Evolutionary conservation across 1,140 invertebrate genomes (phyloP).

Genomic region (Drepana arcuata): DNA sequence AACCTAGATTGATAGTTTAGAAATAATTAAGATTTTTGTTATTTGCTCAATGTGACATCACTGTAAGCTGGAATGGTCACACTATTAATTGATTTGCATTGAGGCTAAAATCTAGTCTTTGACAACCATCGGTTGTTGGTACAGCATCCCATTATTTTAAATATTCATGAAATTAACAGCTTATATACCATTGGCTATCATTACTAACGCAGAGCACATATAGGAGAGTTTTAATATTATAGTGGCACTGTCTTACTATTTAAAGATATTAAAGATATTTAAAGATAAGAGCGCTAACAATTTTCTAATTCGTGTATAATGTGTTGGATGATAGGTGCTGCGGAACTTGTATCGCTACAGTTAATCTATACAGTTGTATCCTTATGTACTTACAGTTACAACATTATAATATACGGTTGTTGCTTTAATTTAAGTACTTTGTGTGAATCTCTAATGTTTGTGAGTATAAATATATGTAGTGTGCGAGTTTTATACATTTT

Average conservation of each 20-base stretch:
- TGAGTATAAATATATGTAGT: conserved; percentile 36
- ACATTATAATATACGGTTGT: conserved; percentile 21
- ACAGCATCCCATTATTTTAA: no score
- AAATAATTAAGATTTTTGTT: conserved; percentile 17
- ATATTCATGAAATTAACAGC: no score
- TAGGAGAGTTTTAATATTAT: neutral
- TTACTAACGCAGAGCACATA: conserved; percentile 19
- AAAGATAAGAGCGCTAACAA: conserved; percentile 3
- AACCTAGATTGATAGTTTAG: conserved; percentile 22
- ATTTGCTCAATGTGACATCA: conserved; percentile 35
- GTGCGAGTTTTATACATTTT: conserved; percentile 67
- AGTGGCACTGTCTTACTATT: no score
- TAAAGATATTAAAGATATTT: no score
- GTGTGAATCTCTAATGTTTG: conserved; percentile 44
- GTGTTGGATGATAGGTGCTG: conserved; percentile 4
- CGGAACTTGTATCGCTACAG: conserved; percentile 13
- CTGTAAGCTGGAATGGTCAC: no score
- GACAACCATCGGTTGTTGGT: no score
- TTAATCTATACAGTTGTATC: conserved; percentile 6
- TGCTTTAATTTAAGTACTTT: conserved; percentile 33
- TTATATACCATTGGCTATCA: conserved; percentile 25
- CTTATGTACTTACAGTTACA: conserved; percentile 17
- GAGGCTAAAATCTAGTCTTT: no score
- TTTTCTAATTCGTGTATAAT: conserved; percentile 6
- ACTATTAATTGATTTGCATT: no score